Evolutionary conservation across 2,797 vertebrate species (phyloP).

Genomic region (Ciconia nigra): DNA sequence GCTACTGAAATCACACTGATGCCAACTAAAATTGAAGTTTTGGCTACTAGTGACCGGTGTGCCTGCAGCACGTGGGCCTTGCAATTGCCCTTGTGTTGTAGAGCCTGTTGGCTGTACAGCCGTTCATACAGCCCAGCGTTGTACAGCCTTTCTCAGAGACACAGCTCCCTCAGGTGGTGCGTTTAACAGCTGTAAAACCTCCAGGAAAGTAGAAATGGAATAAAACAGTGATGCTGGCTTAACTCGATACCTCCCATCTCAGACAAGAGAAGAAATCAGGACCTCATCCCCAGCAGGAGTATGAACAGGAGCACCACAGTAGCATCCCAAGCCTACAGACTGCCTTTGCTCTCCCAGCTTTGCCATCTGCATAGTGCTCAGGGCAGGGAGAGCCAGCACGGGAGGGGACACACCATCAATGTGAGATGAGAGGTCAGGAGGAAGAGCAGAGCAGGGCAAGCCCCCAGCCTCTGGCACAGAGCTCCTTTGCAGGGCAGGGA

Average conservation of each 20-base stretch:
- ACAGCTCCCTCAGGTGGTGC: conserved; percentile 49
- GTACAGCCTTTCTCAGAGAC: not conserved
- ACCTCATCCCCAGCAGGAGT: not conserved
- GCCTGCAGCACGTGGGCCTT: accelerated
- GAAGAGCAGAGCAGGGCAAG: not conserved
- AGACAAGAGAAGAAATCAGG: not conserved
- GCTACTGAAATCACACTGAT: not conserved
- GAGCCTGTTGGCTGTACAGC: not conserved
- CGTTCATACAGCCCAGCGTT: not conserved
- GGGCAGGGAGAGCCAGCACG: not conserved
- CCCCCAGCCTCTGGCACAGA: not conserved
- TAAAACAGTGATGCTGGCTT: not conserved
- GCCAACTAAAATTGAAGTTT: not conserved
- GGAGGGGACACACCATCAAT: not conserved
- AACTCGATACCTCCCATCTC: not conserved
- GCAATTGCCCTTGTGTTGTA: accelerated
- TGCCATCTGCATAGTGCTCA: not conserved
- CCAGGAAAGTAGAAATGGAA: not conserved
- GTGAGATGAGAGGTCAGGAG: not conserved
- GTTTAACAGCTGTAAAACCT: not conserved
- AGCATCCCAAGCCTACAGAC: not conserved
- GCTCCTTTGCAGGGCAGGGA: not conserved
- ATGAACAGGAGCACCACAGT: not conserved
- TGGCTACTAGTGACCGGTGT: not conserved
- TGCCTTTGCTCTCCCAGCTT: not conserved